Percentiles rank a stretch among this genome's conserved stretches.
phyloP scores from a whole-genome alignment of 2,113 vertebrate species.

The Pseudonaja textilis region DNA sequence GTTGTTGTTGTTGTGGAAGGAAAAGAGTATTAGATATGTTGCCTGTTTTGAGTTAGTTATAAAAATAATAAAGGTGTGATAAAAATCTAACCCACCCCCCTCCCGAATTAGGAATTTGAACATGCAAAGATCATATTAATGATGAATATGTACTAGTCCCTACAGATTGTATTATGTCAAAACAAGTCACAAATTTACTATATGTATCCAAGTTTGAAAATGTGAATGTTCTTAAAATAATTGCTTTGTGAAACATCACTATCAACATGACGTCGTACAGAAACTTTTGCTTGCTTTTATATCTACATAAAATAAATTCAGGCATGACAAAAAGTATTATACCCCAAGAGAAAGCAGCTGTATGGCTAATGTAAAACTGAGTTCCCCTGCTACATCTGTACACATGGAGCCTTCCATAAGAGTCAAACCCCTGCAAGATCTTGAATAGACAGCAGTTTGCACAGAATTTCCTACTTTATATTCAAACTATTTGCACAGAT shows the following conservation, averaged over 20 bases:
- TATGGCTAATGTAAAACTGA: neutral
- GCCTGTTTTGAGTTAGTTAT: neutral
- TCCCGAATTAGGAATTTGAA: neutral
- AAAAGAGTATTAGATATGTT: too few species aligned
- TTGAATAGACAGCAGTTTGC: neutral
- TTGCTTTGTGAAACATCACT: neutral
- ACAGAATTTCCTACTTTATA: neutral
- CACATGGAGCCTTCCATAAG: neutral
- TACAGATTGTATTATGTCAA: neutral
- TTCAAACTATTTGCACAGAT: neutral
- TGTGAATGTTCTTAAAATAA: neutral
- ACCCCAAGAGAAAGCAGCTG: neutral
- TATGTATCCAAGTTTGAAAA: neutral
- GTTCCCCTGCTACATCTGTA: neutral
- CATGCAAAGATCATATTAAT: neutral
- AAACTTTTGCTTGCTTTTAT: neutral
- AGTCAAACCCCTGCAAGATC: neutral
- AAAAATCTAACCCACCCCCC: neutral
- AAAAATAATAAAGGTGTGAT: neutral
- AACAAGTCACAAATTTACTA: neutral
- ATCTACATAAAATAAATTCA: neutral
- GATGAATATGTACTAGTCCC: neutral
- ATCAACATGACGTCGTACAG: neutral
- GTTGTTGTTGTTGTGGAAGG: too few species aligned
- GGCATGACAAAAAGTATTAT: neutral